Percentiles rank a stretch among this genome's conserved stretches.
phyloP scores from a whole-genome alignment of 2,113 vertebrate genomes.

The Hyla sarda region DNA sequence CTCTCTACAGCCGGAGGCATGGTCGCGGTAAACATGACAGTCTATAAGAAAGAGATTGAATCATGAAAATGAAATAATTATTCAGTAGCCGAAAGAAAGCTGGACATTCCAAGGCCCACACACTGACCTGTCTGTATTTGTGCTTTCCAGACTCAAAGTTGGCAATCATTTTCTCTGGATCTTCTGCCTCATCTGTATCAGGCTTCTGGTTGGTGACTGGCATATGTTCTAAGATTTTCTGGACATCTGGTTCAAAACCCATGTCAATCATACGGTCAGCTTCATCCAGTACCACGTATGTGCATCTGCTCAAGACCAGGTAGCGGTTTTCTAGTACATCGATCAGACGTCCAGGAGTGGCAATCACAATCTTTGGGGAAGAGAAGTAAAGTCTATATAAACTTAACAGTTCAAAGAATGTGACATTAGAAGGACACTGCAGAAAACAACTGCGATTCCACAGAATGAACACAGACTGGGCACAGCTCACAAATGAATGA shows the following conservation, averaged over 20 bases:
- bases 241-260: conserved; percentile 97
- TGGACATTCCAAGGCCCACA: background rate
- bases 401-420: background rate
- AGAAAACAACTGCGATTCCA: no score
- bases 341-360: conserved; percentile 93
- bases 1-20: conserved; percentile 96
- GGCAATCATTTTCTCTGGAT: conserved; percentile 94
- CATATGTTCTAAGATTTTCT: conserved; percentile 98
- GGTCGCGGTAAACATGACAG: conserved; percentile 98
- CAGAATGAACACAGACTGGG: background rate
- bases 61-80: background rate
- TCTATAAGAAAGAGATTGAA: conserved; percentile 70
- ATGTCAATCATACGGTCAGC: conserved; percentile 98
- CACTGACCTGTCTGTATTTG: conserved; percentile 93
- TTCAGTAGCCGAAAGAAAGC: background rate
- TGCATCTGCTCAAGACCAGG: conserved; percentile 94
- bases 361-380: conserved; percentile 87
- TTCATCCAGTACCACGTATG: conserved; percentile 96
- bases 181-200: conserved; percentile 94
- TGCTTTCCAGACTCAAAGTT: conserved; percentile 97
- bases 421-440: no score
- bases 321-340: conserved; percentile 97
- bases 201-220: conserved; percentile 98
- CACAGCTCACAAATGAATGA: no score
- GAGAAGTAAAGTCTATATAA: background rate